A percentile compares a stretch with the other conserved stretches of the same genome.
phyloP scores from a whole-genome alignment of 2,888 invertebrate species.

The Zele albiditarsus region DNA sequence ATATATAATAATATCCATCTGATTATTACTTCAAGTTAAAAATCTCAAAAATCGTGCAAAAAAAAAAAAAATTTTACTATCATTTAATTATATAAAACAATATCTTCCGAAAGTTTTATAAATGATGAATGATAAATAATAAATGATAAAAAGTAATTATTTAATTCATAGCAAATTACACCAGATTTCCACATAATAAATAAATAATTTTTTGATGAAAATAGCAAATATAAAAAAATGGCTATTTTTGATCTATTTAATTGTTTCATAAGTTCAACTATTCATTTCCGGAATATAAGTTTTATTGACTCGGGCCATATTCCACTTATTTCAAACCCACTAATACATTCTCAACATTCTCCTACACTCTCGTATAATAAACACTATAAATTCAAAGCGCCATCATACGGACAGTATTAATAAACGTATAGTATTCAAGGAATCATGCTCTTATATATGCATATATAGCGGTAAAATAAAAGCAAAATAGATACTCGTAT shows the following conservation, averaged over 20 bases:
- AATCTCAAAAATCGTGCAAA: too few species aligned
- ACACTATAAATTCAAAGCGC: neutral
- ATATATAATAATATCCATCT: too few species aligned
- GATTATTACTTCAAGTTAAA: too few species aligned
- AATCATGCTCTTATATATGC: neutral
- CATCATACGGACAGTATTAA: neutral
- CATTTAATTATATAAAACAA: too few species aligned
- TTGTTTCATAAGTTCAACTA: neutral
- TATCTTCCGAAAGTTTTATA: too few species aligned
- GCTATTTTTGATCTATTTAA: neutral
- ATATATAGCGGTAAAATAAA: neutral
- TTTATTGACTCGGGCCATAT: neutral
- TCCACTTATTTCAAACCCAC: neutral
- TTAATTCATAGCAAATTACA: too few species aligned
- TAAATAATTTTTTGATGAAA: too few species aligned
- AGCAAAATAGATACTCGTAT: neutral
- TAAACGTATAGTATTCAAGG: constrained; percentile 1
- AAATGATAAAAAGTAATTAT: too few species aligned
- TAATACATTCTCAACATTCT: neutral
- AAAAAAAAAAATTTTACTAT: too few species aligned
- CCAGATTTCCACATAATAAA: too few species aligned
- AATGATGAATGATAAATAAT: too few species aligned
- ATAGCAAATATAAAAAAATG: neutral
- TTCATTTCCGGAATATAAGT: neutral
- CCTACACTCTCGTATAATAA: neutral